These are phyloP conservation scores for Castor canadensis DNA, from an alignment of 2,113 vertebrate species.

Conservation along the genomic window DNA sequence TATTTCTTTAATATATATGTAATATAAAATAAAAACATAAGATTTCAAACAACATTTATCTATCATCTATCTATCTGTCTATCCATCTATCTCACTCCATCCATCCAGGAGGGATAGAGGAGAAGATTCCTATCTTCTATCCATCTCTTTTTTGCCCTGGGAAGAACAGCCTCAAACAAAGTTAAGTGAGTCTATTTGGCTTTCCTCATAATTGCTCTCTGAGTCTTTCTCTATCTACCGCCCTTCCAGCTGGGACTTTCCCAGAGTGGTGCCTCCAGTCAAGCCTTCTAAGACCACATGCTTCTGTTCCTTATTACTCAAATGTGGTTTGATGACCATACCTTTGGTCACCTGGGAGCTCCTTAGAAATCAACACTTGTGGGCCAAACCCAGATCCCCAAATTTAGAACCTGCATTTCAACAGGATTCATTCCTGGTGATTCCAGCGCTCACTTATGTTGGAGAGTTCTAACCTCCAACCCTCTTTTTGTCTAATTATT, in stretches of 20 bases:
- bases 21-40: neutral
- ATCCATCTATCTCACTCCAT: neutral
- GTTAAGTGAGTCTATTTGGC: neutral
- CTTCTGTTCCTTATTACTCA: neutral
- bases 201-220: neutral
- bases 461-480: too few relatives aligned
- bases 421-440: neutral
- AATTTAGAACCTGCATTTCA: neutral
- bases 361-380: neutral
- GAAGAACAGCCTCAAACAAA: neutral
- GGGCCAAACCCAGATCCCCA: neutral
- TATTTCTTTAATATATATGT: neutral
- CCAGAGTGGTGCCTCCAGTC: neutral
- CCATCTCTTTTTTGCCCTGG: neutral
- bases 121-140: neutral
- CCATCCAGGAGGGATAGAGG: too few relatives aligned
- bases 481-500: neutral
- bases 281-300: neutral
- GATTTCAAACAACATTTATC: neutral
- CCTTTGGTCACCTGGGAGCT: neutral
- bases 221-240: neutral
- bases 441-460: rapidly evolving
- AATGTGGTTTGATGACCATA: neutral
- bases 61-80: too few relatives aligned
- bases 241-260: neutral